phyloP scores from a whole-genome alignment of 2,888 invertebrate species.

The Netelia melanura region DNA sequence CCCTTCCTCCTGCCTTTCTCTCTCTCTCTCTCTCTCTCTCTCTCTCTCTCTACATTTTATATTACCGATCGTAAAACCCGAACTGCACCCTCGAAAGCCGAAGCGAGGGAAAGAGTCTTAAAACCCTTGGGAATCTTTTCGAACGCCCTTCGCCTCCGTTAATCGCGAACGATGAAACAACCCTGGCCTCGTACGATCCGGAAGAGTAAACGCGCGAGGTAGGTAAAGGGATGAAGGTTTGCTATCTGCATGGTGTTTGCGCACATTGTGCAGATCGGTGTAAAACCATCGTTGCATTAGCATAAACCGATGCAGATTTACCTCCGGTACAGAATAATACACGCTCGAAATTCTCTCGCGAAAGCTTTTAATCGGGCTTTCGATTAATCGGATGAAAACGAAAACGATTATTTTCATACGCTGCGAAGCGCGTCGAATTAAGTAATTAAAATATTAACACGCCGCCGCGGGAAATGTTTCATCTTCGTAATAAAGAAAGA shows the following conservation, averaged over 20 bases:
- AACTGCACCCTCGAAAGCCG: slow-evolving; percentile 20
- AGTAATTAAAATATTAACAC: slow-evolving; percentile 18
- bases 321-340: slow-evolving; percentile 1
- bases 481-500: neutral
- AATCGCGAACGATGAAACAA: slow-evolving; percentile 32
- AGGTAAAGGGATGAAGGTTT: neutral
- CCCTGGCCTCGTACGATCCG: neutral
- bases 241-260: neutral
- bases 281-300: slow-evolving; percentile 44
- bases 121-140: slow-evolving; percentile 46
- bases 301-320: slow-evolving; percentile 50
- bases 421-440: slow-evolving; percentile 27
- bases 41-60: slow-evolving; percentile 1
- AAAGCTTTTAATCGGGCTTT: neutral
- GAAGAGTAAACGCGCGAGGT: neutral
- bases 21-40: neutral
- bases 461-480: neutral
- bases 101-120: neutral
- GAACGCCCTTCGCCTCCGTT: slow-evolving; percentile 29
- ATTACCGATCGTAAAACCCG: slow-evolving; percentile 54
- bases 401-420: slow-evolving; percentile 23
- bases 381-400: slow-evolving; percentile 34
- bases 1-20: neutral
- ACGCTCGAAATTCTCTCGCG: slow-evolving; percentile 9
- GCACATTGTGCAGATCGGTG: neutral